phyloP scores from a whole-genome alignment of 2,113 vertebrate species.

The Myocastor coypus region DNA sequence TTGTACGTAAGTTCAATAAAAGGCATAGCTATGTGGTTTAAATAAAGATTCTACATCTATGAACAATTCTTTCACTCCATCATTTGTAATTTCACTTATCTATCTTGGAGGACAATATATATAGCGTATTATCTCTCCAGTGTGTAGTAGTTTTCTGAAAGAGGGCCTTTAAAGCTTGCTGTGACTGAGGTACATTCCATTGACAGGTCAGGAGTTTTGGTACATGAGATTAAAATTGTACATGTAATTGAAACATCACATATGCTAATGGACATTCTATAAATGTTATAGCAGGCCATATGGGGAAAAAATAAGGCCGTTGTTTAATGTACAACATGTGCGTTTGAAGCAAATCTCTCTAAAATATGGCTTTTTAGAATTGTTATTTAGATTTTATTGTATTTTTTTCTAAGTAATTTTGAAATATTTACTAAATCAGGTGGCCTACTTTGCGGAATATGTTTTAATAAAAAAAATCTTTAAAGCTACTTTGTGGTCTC shows the following conservation, averaged over 20 bases:
- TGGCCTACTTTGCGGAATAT: not conserved
- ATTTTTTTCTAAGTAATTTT: slow-evolving; percentile 2
- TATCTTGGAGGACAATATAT: not conserved
- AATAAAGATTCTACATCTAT: slow-evolving; percentile 21
- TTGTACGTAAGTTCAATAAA: not conserved
- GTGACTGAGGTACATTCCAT: not conserved
- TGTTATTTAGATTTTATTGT: slow-evolving; percentile 44
- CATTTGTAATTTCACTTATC: slow-evolving; percentile 36
- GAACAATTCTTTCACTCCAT: not conserved
- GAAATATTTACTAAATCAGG: slow-evolving; percentile 19
- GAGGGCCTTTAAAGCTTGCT: slow-evolving; percentile 25
- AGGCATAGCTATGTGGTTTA: not conserved
- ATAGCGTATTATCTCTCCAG: not conserved
- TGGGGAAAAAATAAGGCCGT: not conserved
- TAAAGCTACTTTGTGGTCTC: slow-evolving; percentile 31
- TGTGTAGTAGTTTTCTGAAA: slow-evolving; percentile 43
- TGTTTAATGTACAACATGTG: not conserved
- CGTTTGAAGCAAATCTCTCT: not conserved
- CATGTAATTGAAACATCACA: not conserved
- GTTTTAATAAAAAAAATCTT: slow-evolving; percentile 46
- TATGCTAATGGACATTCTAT: not conserved
- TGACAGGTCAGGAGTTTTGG: slow-evolving; percentile 38
- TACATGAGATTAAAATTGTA: not conserved
- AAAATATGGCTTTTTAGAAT: slow-evolving; percentile 29
- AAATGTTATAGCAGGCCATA: not conserved